Base-by-base conservation (phyloP, 2,888 invertebrate genomes). In the Lasiommata megera region DNA sequence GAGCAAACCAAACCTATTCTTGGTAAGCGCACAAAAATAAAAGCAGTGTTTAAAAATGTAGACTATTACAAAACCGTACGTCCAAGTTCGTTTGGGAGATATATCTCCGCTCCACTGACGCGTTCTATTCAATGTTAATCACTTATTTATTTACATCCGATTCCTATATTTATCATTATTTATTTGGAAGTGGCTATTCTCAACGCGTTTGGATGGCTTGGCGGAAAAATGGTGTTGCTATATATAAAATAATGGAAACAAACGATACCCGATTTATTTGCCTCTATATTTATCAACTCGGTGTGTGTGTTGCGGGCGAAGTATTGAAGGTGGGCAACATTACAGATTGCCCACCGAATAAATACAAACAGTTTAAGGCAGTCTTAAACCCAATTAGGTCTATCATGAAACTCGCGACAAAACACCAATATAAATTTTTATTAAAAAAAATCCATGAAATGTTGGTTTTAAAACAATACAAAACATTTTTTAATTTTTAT, bases 151-250 rank as follows among this genome's bases (percentile, higher is more conserved):
- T 67, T 67, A 67, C 56, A 53, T 61, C 54, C 41, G 66, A 70
- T 69, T 68, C 68, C 73, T 76, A 74, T 74, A 76, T 79, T 76
- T 77, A 76, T 70, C 69, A 70, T 69, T 76, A 79, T 77, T 77
- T 78, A 77, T 77, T 77, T 71, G 58, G 60, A 56, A 73, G 71
- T 73, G 56, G 51, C 54, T 48, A 50, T 54, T 51, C 68, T 68
- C 59, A 62, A 64, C 63, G 43, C 31, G 12, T 50, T 52, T 43
- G 17, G 34, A 18, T 29, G 41, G 41, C 41, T 41, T 43, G 11
- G 41, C 47, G 56, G 47, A 41, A 56, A 56, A 60, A 57, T 52
- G 29, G 38, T 36, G 38, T 29, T 34, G 38, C 54, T 57, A 36
- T 54, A 56, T 50, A 12, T 50, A 55, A 52, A 60, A 52, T 57